phyloP scores from a whole-genome alignment of 2,888 invertebrate species.

The Apamea sordens region DNA sequence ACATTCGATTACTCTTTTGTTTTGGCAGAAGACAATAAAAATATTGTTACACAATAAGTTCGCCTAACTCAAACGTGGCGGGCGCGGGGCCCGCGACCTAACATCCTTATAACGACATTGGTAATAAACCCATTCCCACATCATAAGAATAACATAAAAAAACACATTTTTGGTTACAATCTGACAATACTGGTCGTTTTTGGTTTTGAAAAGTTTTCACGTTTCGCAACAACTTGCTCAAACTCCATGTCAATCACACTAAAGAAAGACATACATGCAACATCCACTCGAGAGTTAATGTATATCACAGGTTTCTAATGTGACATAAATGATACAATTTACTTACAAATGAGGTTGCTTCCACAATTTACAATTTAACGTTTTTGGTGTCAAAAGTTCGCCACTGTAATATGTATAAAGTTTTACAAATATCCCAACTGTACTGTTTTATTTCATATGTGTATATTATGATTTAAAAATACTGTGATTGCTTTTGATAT shows the following conservation, averaged over 20 bases:
- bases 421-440: slow-evolving; percentile 65
- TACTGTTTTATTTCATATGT: slow-evolving; percentile 49
- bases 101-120: slow-evolving; percentile 78
- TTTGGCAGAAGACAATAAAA: slow-evolving; percentile 90
- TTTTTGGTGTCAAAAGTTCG: slow-evolving; percentile 76
- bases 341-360: slow-evolving; percentile 77
- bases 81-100: slow-evolving; percentile 65
- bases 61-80: slow-evolving; percentile 75
- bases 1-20: slow-evolving; percentile 90
- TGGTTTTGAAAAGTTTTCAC: slow-evolving; percentile 76
- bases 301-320: slow-evolving; percentile 89
- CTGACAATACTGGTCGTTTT: slow-evolving; percentile 88
- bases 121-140: slow-evolving; percentile 79
- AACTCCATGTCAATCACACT: slow-evolving; percentile 76
- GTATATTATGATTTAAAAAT: slow-evolving; percentile 69
- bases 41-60: slow-evolving; percentile 87
- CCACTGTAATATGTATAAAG: slow-evolving; percentile 55
- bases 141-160: slow-evolving; percentile 71
- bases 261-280: slow-evolving; percentile 83
- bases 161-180: slow-evolving; percentile 84
- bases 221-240: slow-evolving; percentile 55
- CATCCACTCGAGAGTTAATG: slow-evolving; percentile 83
- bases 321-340: slow-evolving; percentile 85
- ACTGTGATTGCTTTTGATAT: slow-evolving; percentile 86
- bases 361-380: slow-evolving; percentile 68